Percentiles rank a stretch among this genome's conserved stretches.
phyloP scores from a whole-genome alignment of 2,797 vertebrate species.

The Lithobates sylvaticus region DNA sequence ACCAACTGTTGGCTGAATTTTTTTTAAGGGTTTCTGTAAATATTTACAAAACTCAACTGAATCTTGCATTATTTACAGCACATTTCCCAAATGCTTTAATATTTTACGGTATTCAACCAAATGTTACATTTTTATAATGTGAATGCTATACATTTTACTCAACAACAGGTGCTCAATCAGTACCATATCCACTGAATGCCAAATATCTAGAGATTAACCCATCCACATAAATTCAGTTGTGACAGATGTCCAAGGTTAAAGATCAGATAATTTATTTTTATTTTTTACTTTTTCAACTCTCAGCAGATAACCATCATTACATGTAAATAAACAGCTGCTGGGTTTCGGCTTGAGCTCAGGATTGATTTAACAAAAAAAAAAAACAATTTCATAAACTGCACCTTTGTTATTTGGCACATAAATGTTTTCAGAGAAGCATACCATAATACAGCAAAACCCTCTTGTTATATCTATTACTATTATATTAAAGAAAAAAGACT shows the following conservation, averaged over 20 bases:
- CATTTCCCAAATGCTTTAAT: too few relatives aligned
- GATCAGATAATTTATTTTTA: background rate
- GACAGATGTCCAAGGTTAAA: background rate
- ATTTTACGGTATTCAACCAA: too few relatives aligned
- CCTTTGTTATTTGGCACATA: background rate
- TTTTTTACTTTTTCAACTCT: background rate
- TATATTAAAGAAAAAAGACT: background rate
- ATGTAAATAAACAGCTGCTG: constrained; percentile 8
- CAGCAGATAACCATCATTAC: background rate
- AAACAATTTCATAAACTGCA: background rate
- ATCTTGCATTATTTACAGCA: too few relatives aligned
- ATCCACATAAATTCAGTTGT: background rate
- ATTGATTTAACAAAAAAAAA: background rate
- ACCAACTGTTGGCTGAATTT: constrained; percentile 76
- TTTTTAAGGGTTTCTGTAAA: too few relatives aligned
- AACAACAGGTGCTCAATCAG: background rate
- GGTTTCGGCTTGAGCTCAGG: background rate
- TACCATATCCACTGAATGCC: background rate
- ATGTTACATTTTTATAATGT: background rate
- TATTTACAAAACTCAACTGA: too few relatives aligned
- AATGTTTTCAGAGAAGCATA: background rate
- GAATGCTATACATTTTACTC: background rate
- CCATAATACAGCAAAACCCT: background rate
- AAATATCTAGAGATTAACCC: constrained; percentile 21
- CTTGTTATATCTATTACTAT: background rate